A percentile compares a stretch with the other conserved stretches of the same genome.
phyloP scores from a whole-genome alignment of 1,140 invertebrate genomes.

The Rhopalosiphum maidis region DNA sequence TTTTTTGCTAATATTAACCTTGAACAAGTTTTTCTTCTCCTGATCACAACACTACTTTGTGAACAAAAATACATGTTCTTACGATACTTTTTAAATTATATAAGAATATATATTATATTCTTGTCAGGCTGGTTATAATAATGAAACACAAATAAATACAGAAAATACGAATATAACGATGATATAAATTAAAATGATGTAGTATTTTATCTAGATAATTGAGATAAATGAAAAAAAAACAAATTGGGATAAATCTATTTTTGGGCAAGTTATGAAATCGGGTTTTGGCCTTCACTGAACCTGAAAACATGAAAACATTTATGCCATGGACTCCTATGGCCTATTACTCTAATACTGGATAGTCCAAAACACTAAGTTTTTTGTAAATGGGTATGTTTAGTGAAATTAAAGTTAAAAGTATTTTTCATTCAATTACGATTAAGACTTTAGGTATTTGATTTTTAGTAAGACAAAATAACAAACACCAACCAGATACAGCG shows the following conservation, averaged over 20 bases:
- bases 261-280: conserved; percentile 44
- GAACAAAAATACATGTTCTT: neutral
- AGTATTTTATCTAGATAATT: neutral
- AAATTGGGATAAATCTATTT: conserved; percentile 14
- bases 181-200: neutral
- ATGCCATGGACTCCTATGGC: neutral
- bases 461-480: neutral
- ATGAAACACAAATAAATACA: neutral
- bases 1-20: neutral
- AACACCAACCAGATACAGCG: neutral
- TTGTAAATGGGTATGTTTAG: neutral
- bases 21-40: conserved; percentile 40
- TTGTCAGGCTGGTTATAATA: neutral
- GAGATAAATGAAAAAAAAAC: neutral
- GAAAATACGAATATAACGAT: neutral
- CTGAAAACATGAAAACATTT: conserved; percentile 36
- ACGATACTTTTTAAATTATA: neutral
- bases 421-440: neutral
- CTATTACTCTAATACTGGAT: neutral
- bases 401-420: neutral
- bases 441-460: neutral
- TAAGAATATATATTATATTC: neutral
- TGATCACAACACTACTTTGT: neutral
- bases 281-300: conserved; percentile 44
- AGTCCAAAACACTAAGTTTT: neutral